Percentiles rank a stretch among this genome's conserved stretches.
These are phyloP conservation scores for Notarius lentiginosus DNA, from an alignment of 2,113 vertebrate genomes.

Conservation along the genomic window DNA sequence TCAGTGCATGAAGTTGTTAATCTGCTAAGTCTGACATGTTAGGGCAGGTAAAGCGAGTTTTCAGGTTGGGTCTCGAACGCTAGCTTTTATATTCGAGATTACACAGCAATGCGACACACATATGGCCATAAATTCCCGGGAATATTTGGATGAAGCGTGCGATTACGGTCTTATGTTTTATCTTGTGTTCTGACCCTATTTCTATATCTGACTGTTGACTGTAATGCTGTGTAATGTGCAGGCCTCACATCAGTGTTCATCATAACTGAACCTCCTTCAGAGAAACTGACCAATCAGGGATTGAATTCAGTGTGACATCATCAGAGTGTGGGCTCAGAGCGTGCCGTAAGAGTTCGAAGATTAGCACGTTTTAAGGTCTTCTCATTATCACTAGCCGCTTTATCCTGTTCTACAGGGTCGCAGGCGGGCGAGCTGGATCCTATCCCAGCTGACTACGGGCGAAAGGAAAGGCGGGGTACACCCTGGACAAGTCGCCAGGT, in stretches of 20 bases:
- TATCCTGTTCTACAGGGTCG: too few species aligned
- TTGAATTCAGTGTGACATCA: not conserved
- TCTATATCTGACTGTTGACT: not conserved
- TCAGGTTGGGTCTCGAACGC: not conserved
- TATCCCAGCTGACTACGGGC: too few species aligned
- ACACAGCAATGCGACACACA: not conserved
- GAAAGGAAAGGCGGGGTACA: too few species aligned
- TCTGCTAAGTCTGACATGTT: not conserved
- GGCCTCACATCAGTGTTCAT: not conserved
- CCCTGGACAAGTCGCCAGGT: too few species aligned
- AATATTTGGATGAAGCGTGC: not conserved
- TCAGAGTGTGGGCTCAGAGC: not conserved
- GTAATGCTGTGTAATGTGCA: not conserved
- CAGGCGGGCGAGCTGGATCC: too few species aligned
- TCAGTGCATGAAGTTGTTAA: not conserved
- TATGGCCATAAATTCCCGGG: not conserved
- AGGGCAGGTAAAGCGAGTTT: not conserved
- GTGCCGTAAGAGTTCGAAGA: too few species aligned
- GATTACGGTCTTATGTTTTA: not conserved
- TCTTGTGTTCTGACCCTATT: not conserved
- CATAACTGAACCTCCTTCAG: not conserved
- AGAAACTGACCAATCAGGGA: not conserved
- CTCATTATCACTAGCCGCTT: too few species aligned
- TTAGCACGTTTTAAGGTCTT: not conserved
- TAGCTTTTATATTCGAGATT: not conserved